Percentiles rank a stretch among this genome's conserved stretches.
These are phyloP conservation scores for Malacosoma neustria DNA, from an alignment of 2,888 invertebrate genomes.

Conservation along the genomic window DNA sequence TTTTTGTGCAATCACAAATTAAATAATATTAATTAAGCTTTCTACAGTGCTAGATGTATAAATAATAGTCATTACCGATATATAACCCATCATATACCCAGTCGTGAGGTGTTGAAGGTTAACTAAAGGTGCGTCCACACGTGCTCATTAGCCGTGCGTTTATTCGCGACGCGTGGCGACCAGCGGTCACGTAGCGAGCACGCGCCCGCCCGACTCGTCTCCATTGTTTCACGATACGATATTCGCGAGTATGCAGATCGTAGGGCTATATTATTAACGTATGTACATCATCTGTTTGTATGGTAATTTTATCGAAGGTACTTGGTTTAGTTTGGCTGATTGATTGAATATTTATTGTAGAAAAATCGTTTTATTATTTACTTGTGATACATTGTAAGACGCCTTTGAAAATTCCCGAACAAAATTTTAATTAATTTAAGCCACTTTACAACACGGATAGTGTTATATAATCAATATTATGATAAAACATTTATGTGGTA, in stretches of 20 bases:
- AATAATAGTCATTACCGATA: no score
- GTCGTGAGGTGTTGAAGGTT: constrained; percentile 20
- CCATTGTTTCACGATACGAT: constrained; percentile 24
- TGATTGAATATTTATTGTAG: constrained; percentile 1
- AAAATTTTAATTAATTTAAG: no score
- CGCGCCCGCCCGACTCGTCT: constrained; percentile 36
- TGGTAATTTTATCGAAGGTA: constrained; percentile 1
- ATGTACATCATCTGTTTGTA: constrained; percentile 3
- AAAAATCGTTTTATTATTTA: neutral
- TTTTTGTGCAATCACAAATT: no score
- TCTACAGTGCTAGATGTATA: no score
- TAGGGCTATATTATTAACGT: constrained; percentile 2
- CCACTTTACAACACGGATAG: no score
- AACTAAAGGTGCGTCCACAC: constrained; percentile 43
- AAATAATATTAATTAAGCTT: no score
- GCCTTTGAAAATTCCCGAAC: no score
- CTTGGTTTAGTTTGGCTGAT: neutral
- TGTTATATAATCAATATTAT: no score
- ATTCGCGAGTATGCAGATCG: neutral
- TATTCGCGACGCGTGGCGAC: constrained; percentile 56
- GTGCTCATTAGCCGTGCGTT: constrained; percentile 52
- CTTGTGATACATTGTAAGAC: no score
- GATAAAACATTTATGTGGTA: no score
- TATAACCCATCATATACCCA: neutral
- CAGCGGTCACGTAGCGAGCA: constrained; percentile 56